Evolutionary conservation across 2,797 vertebrate genomes (phyloP), one percentile per base, ranked within the genome.

Genomic region (Chanos chanos): DNA sequence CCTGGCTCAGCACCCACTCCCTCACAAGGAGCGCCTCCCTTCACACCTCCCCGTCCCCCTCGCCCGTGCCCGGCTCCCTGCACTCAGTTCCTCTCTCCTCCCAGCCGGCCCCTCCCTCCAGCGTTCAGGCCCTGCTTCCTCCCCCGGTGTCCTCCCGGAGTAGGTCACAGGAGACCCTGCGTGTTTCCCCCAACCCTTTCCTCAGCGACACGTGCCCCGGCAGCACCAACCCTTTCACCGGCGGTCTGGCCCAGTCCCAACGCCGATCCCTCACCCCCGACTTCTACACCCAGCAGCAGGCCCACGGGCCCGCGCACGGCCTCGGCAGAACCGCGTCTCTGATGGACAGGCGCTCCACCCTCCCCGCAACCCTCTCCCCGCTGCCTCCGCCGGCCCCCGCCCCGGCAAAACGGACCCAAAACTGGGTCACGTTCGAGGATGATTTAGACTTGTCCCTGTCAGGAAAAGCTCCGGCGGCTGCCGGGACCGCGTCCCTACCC

Each of bases 371-470:
- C 0, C 84, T 85, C 9, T 22, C 82, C 48, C 80, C 79, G 9
- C 61, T 47, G 15, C 56, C 66, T 43, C 71, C 13, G 8, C 25
- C 36, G 58, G 53, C 74, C 40, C 64, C 65, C 65, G 59, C 76
- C 48, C 31, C 33, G 61, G 1, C n/a, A 1, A 74, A 84, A 25
- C 82, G 75, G 39, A 70, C 82, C 18, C 91, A 87, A 85, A 90
- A 86, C 45, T 98, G 97, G 97, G 94, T 98, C 71, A 99, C 93
- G 0, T 99, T 99, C 18, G 95, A 99, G 4, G 94, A 97, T 0
- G 83, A 81, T 19, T 81, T 78, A 1, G 72, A 79, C 64, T 81
- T 84, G 15, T 71, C 78, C 37, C 56, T 73, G 9, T 60, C 72
- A 13, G 70, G 6, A 28, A 85, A 81, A 54, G 4, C 76, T 36